These are phyloP conservation scores for Belonocnema kinseyi DNA, from an alignment of 1,140 invertebrate species.

Conservation along the genomic window DNA sequence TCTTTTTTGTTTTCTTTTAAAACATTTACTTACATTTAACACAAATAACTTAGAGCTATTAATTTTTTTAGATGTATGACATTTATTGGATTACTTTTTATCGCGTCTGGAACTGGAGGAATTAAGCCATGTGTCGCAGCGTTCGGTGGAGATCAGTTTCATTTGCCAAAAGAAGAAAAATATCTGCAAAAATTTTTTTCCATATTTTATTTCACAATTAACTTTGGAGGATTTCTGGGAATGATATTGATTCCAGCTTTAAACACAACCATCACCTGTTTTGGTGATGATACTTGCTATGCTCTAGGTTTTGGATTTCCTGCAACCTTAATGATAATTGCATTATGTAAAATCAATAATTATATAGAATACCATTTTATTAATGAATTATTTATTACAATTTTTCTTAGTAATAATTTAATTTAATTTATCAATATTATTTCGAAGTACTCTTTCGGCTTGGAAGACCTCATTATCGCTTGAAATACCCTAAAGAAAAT, in stretches of 20 bases:
- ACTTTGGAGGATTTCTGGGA: slow-evolving; percentile 85
- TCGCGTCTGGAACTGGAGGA: slow-evolving; percentile 84
- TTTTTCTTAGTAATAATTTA: slow-evolving; percentile 35
- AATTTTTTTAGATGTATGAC: slow-evolving; percentile 65
- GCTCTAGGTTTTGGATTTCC: slow-evolving; percentile 87
- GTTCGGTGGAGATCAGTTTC: slow-evolving; percentile 88
- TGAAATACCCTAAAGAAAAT: slow-evolving; percentile 82
- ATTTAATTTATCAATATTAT: slow-evolving; percentile 40
- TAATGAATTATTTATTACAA: neutral
- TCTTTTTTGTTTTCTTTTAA: neutral
- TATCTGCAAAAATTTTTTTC: slow-evolving; percentile 84
- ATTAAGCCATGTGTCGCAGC: slow-evolving; percentile 88
- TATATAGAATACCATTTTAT: slow-evolving; percentile 30
- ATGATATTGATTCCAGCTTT: slow-evolving; percentile 85
- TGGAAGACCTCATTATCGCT: slow-evolving; percentile 82
- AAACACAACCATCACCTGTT: slow-evolving; percentile 82
- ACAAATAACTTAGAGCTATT: neutral
- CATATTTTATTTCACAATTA: slow-evolving; percentile 88
- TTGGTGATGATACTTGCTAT: slow-evolving; percentile 85
- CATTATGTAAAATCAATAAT: slow-evolving; percentile 75
- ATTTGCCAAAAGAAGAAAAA: slow-evolving; percentile 76
- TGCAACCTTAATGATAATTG: slow-evolving; percentile 81
- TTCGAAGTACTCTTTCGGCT: slow-evolving; percentile 82
- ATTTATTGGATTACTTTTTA: slow-evolving; percentile 78
- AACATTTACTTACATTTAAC: neutral